A percentile compares a stretch with the other conserved stretches of the same genome.
These are phyloP conservation scores for Unio delphinus DNA, from an alignment of 2,888 invertebrate genomes.

Conservation along the genomic window DNA sequence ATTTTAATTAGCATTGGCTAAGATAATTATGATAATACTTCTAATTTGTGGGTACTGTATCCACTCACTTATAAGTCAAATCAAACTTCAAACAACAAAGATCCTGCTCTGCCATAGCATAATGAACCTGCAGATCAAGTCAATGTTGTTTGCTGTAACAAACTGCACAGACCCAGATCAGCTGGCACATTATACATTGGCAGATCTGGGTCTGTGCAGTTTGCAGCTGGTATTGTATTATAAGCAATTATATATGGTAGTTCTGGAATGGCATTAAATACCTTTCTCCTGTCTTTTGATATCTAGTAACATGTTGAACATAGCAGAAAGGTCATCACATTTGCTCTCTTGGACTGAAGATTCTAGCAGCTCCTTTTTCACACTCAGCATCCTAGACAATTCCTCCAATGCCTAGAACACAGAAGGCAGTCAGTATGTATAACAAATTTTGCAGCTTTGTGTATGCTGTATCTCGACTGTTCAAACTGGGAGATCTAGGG, in stretches of 20 bases:
- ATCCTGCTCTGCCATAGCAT: no score
- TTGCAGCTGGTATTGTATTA: background rate
- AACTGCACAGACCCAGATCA: no score
- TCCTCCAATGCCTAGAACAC: constrained; percentile 63
- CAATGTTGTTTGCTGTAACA: no score
- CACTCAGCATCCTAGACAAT: constrained; percentile 56
- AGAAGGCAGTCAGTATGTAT: background rate
- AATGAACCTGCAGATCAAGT: no score
- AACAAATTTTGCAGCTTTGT: background rate
- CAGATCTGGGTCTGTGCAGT: background rate
- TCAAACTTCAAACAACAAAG: no score
- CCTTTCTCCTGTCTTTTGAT: constrained; percentile 62
- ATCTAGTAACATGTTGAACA: constrained; percentile 71
- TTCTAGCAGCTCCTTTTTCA: constrained; percentile 62
- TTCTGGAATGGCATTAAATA: constrained; percentile 13
- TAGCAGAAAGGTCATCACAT: constrained; percentile 70
- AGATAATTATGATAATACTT: no score
- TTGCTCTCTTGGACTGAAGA: constrained; percentile 67
- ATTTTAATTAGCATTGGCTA: no score
- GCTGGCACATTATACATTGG: no score
- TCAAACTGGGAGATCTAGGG: no score
- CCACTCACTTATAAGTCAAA: no score
- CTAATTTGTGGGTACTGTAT: no score
- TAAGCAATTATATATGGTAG: background rate
- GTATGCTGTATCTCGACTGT: no score